A percentile compares a stretch with the other conserved stretches of the same genome.
Conservation (phyloP, 2,113 vertebrate species). For the Galeopterus variegatus region DNA sequence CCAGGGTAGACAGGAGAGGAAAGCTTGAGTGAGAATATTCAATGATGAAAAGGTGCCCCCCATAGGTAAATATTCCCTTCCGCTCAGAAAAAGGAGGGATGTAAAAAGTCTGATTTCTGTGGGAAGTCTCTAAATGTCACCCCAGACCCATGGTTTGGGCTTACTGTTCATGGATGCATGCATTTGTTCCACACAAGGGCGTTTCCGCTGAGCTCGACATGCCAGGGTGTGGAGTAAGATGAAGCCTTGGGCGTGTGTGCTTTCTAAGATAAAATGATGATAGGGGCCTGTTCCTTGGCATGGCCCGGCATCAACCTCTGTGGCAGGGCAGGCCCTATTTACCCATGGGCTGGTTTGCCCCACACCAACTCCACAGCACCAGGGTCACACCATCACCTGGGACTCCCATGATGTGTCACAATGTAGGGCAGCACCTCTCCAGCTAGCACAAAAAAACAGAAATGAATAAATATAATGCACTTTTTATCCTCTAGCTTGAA, state of each 20-base stretch:
- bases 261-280: slow-evolving; percentile 40
- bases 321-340: slow-evolving; percentile 36
- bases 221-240: neutral
- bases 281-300: neutral
- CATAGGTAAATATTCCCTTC: neutral
- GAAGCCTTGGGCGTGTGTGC: slow-evolving; percentile 21
- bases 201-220: neutral
- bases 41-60: neutral
- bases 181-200: neutral
- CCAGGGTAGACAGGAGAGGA: neutral
- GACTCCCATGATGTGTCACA: neutral
- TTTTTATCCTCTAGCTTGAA: neutral
- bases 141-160: neutral
- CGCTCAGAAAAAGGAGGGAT: neutral
- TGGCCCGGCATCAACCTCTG: neutral
- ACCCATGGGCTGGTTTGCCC: neutral
- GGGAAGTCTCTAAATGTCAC: neutral
- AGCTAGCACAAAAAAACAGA: neutral
- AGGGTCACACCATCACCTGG: neutral
- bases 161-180: neutral
- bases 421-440: neutral
- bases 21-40: neutral
- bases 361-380: neutral
- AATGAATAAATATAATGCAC: neutral
- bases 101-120: neutral